Base-by-base conservation (phyloP, 2,888 invertebrate species). In the Phaedon cochleariae region DNA sequence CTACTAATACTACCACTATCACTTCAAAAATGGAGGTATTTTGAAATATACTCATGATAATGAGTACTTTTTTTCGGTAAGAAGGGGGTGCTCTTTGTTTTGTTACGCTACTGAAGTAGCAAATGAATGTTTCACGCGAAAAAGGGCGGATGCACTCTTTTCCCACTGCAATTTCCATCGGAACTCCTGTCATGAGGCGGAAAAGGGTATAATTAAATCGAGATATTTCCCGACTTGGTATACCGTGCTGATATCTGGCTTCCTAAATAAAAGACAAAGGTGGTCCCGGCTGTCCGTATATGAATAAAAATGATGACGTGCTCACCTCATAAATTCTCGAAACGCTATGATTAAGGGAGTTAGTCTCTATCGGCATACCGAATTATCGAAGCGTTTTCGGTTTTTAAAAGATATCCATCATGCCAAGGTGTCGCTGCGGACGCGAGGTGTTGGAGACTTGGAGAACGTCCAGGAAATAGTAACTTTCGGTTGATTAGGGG, bases 241-340 rank as follows among this genome's bases (percentile, higher is more conserved):
- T 65, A 64, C 65, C 64, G 57, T 60, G 73, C 63, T 72, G 69
- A 72, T 69, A 58, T 65, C 64, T 65, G 66, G 73, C 72, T 73
- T 71, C 72, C 72, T 68, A 73, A 72, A 68, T 60, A 59, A 70
- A 69, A 74, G 70, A 68, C 69, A 63, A 65, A 72, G 71, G 74
- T 73, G 70, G 75, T 71, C 64, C 69, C 54, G 70, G 68, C 71
- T 68, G 73, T 70, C 75, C 75, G 74, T 74, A 77, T 76, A 74
- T n/a, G n/a, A 77, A 75, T 77, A 66, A 75, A 75, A 77, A 74
- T 76, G 76, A 74, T 73, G 74, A 73, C 74, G 62, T 74, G 69
- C 69, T 74, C 73, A 75, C 74, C 75, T 74, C 73, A 77, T 79
- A 78, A 77, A 79, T 77, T 74, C 76, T 67, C 60, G 69, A 69